Base-by-base conservation (phyloP, 1,140 invertebrate species). In the Drosophila prosaltans region DNA sequence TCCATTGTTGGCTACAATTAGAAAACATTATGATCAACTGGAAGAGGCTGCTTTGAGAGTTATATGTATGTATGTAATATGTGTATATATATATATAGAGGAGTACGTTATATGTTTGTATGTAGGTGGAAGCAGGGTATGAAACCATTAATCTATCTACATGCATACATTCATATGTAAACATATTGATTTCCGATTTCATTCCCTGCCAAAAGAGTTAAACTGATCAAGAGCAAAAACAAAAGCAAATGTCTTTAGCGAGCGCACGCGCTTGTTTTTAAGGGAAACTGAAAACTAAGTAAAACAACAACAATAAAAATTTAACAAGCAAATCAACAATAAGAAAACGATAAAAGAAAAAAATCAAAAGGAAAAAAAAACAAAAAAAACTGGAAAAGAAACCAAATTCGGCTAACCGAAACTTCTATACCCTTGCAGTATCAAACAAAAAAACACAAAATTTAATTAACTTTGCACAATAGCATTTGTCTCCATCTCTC, bases 1-100 rank as follows among this genome's bases (percentile, higher is more conserved):
- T 92, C 91, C 91, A 92, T 91, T 78, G 90, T 77, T 83, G 91
- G 91, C 91, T 92, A 92, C 90, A 92, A 91, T 90, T 88, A 90
- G 76, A 88, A 81, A 90, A 84, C 79, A 64, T 88, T 89, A 89
- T 89, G 84, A 74, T 89, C 83, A 88, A 88, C 80, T 72, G 58
- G 41, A 36, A 60, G 57, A n/a, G 61, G 36, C 60, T 62, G 73
- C 73, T 60, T 70, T 61, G 41, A 36, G 32, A 57, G 66, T 72
- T 54, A 30, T 57, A 8, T 66, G 67, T 41, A 65, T 28, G 8
- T 32, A 36, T 39, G 57, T 30, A 16, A 36, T 36, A 21, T n/a
- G 11, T 58, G 4, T 11, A 54, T 24, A 9, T 36, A 36, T 36
- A 5, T 36, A 36, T 36, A 36, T 36, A 36, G 32, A 36, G 32